phyloP scores from a whole-genome alignment of 2,797 vertebrate genomes.

The Myiotriccus ornatus region DNA sequence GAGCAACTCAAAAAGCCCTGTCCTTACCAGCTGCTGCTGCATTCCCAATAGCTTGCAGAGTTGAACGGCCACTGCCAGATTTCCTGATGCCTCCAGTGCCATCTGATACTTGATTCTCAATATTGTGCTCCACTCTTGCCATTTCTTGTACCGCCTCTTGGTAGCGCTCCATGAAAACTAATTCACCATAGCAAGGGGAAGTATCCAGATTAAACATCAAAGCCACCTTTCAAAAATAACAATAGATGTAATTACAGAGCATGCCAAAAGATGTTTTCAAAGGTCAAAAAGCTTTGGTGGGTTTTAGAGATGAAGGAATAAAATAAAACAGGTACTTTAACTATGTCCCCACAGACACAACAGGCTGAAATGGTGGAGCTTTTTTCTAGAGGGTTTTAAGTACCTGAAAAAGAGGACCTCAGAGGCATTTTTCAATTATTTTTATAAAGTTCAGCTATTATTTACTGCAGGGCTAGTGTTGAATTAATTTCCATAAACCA shows the following conservation, averaged over 20 bases:
- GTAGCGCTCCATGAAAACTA: constrained; percentile 92
- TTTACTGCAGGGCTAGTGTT: neutral
- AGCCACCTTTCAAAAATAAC: constrained; percentile 80
- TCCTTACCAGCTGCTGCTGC: constrained; percentile 92
- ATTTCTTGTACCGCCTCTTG: constrained; percentile 88
- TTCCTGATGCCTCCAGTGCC: constrained; percentile 65
- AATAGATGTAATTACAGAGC: neutral
- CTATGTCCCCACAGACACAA: neutral
- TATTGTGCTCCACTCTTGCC: constrained; percentile 88
- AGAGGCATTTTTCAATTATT: neutral
- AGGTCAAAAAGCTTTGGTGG: neutral
- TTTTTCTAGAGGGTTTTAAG: neutral
- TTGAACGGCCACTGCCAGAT: constrained; percentile 86
- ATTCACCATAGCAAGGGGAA: constrained; percentile 84
- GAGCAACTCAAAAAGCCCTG: neutral
- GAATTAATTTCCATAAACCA: neutral
- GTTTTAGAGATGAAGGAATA: neutral
- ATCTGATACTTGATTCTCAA: constrained; percentile 88
- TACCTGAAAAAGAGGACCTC: neutral
- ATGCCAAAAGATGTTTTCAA: neutral
- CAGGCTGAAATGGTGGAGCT: neutral
- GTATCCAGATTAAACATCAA: constrained; percentile 86
- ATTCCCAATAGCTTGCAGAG: constrained; percentile 91
- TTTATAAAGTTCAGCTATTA: neutral
- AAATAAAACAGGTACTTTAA: neutral